Evolutionary conservation across 2,113 vertebrate genomes (phyloP), one percentile per base, ranked within the genome.

Genomic region (Baryphthengus martii): DNA sequence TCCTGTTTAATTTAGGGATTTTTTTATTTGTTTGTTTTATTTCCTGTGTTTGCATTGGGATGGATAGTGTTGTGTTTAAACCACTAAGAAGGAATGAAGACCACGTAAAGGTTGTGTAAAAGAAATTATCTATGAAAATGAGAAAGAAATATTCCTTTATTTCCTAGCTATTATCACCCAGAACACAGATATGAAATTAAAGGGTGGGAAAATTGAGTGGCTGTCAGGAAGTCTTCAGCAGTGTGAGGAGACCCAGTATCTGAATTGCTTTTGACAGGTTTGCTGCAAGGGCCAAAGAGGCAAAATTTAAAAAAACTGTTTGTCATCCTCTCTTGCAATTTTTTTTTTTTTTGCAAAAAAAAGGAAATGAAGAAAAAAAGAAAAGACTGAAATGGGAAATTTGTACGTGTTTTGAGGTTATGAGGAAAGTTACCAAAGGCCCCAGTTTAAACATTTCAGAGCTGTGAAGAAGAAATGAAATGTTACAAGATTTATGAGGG

Each of bases 401-500:
- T 66, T 68, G 33, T 62, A 61, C 0, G 4, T 76, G 39, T 63
- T 91, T 72, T 63, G 63, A 93, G 61, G 49, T 70, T 73, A 61
- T 68, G 8, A 47, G 29, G 33, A 72, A 93, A 88, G 72, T 88
- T 92, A 91, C 18, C 44, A 72, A 71, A 78, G 53, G 12, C 56
- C 33, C 33, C 68, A 12, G 58, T 78, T 81, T 95, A 72, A 95
- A 81, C 77, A 58, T 89, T 80, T 88, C 75, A 89, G 61, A 83
- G 35, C 86, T 88, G 58, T 78, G 94, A 95, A 87, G 67, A 80
- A 89, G 82, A 78, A 90, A 93, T 82, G 49, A 95, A 77, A 88
- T 91, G 62, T 79, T 93, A n/a, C 77, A 91, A 94, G 78, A 94
- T 96, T 93, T 95, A 96, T 93, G 79, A 92, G 44, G 85, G 90